A percentile compares a stretch with the other conserved stretches of the same genome.
phyloP scores from a whole-genome alignment of 2,113 vertebrate genomes.

The Puma concolor region DNA sequence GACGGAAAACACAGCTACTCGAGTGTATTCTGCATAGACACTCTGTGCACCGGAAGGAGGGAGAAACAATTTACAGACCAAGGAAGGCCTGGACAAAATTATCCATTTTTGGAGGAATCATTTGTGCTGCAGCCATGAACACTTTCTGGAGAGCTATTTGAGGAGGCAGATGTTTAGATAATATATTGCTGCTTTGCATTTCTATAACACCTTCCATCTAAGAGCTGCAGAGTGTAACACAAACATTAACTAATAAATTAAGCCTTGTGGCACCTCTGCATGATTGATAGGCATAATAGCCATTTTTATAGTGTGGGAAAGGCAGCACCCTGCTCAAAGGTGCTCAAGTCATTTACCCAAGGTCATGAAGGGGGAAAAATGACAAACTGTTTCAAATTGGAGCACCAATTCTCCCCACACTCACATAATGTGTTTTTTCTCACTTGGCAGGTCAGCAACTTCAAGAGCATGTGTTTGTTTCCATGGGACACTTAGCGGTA shows the following conservation, averaged over 20 bases:
- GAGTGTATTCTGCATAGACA: background rate
- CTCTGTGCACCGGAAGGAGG: background rate
- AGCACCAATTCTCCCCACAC: fast-evolving
- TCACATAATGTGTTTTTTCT: background rate
- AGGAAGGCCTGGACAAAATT: conserved; percentile 19
- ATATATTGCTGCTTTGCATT: conserved; percentile 55
- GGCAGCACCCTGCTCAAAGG: conserved; percentile 24
- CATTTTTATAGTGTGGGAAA: conserved; percentile 6
- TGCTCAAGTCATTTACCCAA: conserved; percentile 51
- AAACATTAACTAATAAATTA: conserved; percentile 69
- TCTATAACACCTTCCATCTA: conserved; percentile 27
- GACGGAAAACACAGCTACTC: background rate
- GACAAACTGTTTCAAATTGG: background rate
- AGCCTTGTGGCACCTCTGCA: conserved; percentile 3
- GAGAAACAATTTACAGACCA: background rate
- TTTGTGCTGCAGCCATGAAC: conserved; percentile 33
- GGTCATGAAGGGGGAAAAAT: background rate
- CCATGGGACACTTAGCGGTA: fast-evolving
- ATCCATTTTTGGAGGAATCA: conserved; percentile 40
- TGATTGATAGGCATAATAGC: conserved; percentile 6
- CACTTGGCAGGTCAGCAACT: background rate
- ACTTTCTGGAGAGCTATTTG: conserved; percentile 28
- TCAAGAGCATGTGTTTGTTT: too few relatives aligned
- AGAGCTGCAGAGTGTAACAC: conserved; percentile 29
- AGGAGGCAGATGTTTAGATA: conserved; percentile 58